These are phyloP conservation scores for Oryzias sinensis DNA, from an alignment of 2,797 vertebrate genomes.

Conservation along the genomic window DNA sequence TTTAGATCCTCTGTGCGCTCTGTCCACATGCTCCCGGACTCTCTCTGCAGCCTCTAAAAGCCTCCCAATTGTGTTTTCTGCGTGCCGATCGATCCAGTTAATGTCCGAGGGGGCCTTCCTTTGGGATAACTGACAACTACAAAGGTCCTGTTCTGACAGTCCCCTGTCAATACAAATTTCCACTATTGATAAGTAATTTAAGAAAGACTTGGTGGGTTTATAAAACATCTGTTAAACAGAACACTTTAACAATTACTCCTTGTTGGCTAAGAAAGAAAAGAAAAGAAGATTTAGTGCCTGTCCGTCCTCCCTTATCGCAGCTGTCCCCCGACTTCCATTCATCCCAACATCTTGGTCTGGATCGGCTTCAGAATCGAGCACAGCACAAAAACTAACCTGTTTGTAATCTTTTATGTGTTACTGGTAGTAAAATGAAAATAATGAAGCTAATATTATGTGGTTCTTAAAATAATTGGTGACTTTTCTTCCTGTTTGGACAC, in stretches of 20 bases:
- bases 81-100: constrained; percentile 70
- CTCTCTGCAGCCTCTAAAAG: constrained; percentile 49
- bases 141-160: constrained; percentile 80
- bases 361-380: background rate
- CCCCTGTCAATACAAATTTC: constrained; percentile 83
- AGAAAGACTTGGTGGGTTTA: constrained; percentile 57
- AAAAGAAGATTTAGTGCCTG: constrained; percentile 29
- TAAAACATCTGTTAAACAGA: constrained; percentile 82
- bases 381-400: background rate
- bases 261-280: constrained; percentile 37
- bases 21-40: constrained; percentile 61
- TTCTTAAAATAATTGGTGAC: no score
- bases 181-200: constrained; percentile 85
- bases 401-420: background rate
- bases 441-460: no score
- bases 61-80: constrained; percentile 62
- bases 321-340: constrained; percentile 26
- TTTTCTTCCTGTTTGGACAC: no score
- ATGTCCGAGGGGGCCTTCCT: constrained; percentile 62
- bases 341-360: no score
- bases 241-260: constrained; percentile 65
- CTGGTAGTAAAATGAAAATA: no score
- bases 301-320: constrained; percentile 17
- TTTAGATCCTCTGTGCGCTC: constrained; percentile 60
- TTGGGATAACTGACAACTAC: constrained; percentile 81